Evolutionary conservation across 1,140 invertebrate species (phyloP).

Genomic region (Ips typographus): DNA sequence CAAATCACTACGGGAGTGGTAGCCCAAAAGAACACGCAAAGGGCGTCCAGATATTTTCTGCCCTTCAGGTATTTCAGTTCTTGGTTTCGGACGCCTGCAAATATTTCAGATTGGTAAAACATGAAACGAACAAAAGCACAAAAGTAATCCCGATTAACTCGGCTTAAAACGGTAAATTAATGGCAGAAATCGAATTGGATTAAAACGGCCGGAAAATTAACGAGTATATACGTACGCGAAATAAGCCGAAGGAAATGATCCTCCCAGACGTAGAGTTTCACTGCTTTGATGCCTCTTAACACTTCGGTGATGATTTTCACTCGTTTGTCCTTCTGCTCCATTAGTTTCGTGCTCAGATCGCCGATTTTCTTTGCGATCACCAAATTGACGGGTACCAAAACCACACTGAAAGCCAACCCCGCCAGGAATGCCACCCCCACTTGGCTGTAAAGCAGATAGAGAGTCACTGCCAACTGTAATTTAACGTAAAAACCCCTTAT

Average conservation of each 20-base stretch:
- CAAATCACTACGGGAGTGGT: constrained; percentile 96
- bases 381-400: constrained; percentile 95
- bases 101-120: not conserved
- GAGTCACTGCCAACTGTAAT: constrained; percentile 74
- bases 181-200: not conserved
- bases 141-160: constrained; percentile 16
- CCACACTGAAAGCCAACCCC: constrained; percentile 81
- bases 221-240: constrained; percentile 49
- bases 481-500: not conserved
- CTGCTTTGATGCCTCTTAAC: constrained; percentile 80
- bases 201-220: constrained; percentile 1
- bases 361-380: constrained; percentile 89
- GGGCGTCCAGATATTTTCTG: constrained; percentile 96
- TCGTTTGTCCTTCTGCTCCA: constrained; percentile 88
- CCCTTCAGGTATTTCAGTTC: constrained; percentile 79
- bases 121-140: constrained; percentile 13
- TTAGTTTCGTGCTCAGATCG: constrained; percentile 80
- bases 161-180: constrained; percentile 4
- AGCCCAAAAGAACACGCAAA: constrained; percentile 99
- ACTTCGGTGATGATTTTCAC: constrained; percentile 89
- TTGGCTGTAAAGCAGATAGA: constrained; percentile 84
- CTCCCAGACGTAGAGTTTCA: constrained; percentile 96
- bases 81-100: constrained; percentile 61
- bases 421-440: constrained; percentile 89
- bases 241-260: constrained; percentile 71